Base-by-base conservation (phyloP, 37 sponge, comb jelly and placozoan genomes). In the Dysidea cf. avara region DNA sequence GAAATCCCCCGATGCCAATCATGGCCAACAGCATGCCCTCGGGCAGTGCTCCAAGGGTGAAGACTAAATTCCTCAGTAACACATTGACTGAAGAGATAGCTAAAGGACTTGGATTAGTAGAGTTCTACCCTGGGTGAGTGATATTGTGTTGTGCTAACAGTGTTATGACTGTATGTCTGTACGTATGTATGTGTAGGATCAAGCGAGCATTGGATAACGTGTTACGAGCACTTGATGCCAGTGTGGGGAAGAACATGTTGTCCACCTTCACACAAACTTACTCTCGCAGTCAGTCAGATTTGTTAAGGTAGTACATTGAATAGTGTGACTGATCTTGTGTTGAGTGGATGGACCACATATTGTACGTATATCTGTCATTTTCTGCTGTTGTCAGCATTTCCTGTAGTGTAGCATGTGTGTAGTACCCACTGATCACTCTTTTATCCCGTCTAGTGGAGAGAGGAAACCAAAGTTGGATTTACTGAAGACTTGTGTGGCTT, bases 401-500 rank as follows among this genome's bases (percentile, higher is more conserved):
- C 13, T 74, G 43, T 60, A 39, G 30, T 33, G 33, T 29, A 2
- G 9, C 43, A 49, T 29, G 28, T 76, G 32, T 76, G 56, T 60
- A 21, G 17, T 12, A 36, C 33, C 21, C 18, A 13, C 3, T 51
- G 1, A 49, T 18, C 2, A 11, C 56, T 50, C 39, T 35, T 57
- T 9, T 66, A 20, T 28, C 51, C 56, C 39, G 39, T 72, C 22
- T 50, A 77, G 86, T 48, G 79, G 83, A 33, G 93, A 92, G 46
- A 54, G 85, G 32, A 97, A 91, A 70, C 79, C 92, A 5, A 97
- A 97, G 43, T 52, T 97, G 28, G 94, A 94, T 66, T 83, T 97
- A 24, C 81, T 93, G 40, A 82, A 83, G 63, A 97, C 98, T 0
- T 97, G 98, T 80, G 88, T 97, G 18, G 98, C 94, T 13, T 83